phyloP scores from a whole-genome alignment of 2,113 vertebrate species.

The Hassar affinis region DNA sequence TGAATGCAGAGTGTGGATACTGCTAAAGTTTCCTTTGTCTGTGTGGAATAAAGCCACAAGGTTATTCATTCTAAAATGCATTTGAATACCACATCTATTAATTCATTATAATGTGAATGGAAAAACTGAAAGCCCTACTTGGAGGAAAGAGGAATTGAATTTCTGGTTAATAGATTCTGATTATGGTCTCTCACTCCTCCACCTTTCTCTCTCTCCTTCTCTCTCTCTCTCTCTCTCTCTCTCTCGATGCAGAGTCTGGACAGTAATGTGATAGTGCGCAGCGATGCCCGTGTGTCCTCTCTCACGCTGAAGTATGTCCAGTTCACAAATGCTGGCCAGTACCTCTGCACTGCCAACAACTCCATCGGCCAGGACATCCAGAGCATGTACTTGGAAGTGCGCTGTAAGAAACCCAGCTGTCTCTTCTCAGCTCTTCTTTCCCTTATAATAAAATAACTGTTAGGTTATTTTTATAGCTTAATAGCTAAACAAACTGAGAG shows the following conservation, averaged over 20 bases:
- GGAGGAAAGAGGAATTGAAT: not conserved
- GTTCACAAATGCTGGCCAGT: constrained; percentile 91
- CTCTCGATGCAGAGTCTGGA: constrained; percentile 80
- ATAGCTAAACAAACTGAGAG: not conserved
- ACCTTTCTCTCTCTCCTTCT: not conserved
- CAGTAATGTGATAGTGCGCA: constrained; percentile 85
- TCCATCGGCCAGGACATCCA: constrained; percentile 90
- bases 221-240: constrained; percentile 7
- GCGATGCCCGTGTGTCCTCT: constrained; percentile 89
- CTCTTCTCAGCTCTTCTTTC: not conserved
- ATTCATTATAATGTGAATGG: not conserved
- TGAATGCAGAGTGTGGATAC: not conserved
- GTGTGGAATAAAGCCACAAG: not conserved
- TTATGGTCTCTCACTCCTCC: not conserved
- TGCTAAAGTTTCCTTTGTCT: not conserved
- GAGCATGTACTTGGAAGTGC: constrained; percentile 92
- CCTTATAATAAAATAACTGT: not conserved
- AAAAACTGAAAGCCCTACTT: not conserved
- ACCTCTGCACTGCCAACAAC: constrained; percentile 91
- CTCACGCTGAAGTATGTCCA: constrained; percentile 93
- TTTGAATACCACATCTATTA: not conserved
- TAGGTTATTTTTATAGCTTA: not conserved
- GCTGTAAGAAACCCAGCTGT: constrained; percentile 78
- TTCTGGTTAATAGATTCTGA: not conserved
- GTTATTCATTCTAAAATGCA: not conserved